Evolutionary conservation across 2,888 invertebrate species (phyloP), one percentile per base, ranked within the genome.

Genomic region (Acleris sparsana): DNA sequence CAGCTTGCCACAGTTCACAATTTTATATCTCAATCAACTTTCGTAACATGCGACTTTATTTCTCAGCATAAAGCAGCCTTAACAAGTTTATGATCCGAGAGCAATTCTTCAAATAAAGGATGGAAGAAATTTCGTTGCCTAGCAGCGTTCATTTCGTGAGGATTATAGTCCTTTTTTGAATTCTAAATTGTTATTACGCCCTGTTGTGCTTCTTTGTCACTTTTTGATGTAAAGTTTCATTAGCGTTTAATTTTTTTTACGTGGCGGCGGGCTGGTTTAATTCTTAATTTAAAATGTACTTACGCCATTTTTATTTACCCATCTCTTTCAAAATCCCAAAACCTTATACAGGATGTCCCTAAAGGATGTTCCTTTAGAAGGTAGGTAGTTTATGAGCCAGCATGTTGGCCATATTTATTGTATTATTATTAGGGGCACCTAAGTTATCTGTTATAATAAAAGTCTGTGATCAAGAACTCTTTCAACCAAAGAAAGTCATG

Each of bases 51-150:
- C 46, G 46, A 25, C 22, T 46, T 18, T 56, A 25, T 46, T 43
- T 46, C 17, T 20, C 46, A 25, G 18, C 56, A 25, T 57, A 46
- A 57, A 57, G 13, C 25, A 13, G 55, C 62, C 55, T 62, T 79
- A 79, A 79, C 78, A 74, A 81, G 79, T 84, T 84, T 83, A 84
- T 83, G 80, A 78, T 72, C 75, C 82, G 80, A 77, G 75, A 76
- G 81, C 78, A 77, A 80, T 82, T 77, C 79, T 48, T 80, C 80
- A 80, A 82, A 82, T 82, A 80, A 83, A 76, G 78, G 74, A 79
- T 73, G 74, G 73, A 72, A 74, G 71, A 76, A 80, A 77, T 78
- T 83, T 83, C 82, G 82, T 80, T 75, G 75, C 68, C 20, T 39
- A 39, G 39, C 43, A 43, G 61, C 59, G 56, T 64, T 64, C 70